Base-by-base conservation (phyloP, 2,113 vertebrate species). In the Cacatua alba region DNA sequence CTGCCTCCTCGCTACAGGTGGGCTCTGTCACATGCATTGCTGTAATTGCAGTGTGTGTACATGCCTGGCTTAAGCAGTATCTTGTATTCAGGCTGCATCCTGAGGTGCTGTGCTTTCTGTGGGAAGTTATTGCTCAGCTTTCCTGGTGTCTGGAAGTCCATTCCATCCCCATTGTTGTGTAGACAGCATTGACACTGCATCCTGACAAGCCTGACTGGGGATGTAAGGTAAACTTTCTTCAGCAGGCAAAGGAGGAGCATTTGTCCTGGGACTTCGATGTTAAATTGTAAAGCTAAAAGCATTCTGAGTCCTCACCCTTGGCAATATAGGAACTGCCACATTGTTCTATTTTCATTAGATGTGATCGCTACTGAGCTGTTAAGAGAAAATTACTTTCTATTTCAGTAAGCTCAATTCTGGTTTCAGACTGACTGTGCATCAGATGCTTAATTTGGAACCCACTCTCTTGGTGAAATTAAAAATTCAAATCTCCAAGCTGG, bases 341-440 rank as follows among this genome's bases (percentile, higher is more conserved):
- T 96, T 97, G 95, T 94, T 96, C 96, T 86, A 94, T 94, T 93
- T 90, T 95, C 92, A 62, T 92, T 91, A 94, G 90, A 53, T 88
- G 70, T 94, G 92, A 80, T 95, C 88, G 77, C 96, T 57, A n/a
- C 67, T 81, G 93, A 97, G 92, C 88, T 96, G 92, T 95, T 97
- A 93, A 90, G 78, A 96, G 94, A 93, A 96, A 94, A 97, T 97
- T 95, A 86, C 87, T 96, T 97, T 97, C 96, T 97, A 90, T 96
- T 96, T 97, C 68, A 74, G 95, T 96, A 94, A 97, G 75, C 88
- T 91, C 94, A 96, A n/a, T 97, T 94, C 91, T 94, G 72, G 39
- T 94, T 97, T 96, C 94, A 95, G 86, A 94, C 88, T 96, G 95
- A 96, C 92, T 94, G 84, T 69, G 92, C 89, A 93, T 96, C 94